Evolutionary conservation across 2,888 invertebrate genomes (phyloP).

Genomic region (Dynastes tityus): DNA sequence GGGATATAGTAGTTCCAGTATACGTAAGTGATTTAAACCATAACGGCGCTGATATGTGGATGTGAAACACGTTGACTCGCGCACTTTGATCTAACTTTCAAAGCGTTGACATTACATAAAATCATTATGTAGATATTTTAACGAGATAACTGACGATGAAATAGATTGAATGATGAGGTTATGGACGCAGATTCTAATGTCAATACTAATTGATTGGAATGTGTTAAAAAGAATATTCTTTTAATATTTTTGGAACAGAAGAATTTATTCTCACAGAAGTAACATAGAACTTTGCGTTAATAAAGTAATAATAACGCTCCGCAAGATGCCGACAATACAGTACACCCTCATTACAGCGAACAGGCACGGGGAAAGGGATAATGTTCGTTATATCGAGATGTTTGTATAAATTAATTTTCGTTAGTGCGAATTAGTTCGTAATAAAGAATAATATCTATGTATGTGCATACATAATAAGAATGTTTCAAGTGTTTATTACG

Average conservation of each 20-base stretch:
- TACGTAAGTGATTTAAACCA: slow-evolving; percentile 34
- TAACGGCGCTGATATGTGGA: slow-evolving; percentile 23
- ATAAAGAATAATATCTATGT: no score
- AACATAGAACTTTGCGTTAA: no score
- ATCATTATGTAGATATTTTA: slow-evolving; percentile 37
- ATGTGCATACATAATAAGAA: no score
- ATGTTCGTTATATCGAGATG: no score
- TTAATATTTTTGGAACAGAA: no score
- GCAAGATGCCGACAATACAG: no score
- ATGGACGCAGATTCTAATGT: slow-evolving; percentile 26
- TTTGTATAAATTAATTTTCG: no score
- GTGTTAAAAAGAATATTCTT: background rate
- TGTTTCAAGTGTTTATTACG: no score
- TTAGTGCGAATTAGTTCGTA: no score
- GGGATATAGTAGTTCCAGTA: slow-evolving; percentile 6
- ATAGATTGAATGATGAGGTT: slow-evolving; percentile 13
- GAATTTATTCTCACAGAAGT: background rate
- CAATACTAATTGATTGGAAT: slow-evolving; percentile 33
- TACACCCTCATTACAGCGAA: no score
- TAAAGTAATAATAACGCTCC: no score
- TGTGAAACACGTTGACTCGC: slow-evolving; percentile 9
- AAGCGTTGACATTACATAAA: slow-evolving; percentile 36
- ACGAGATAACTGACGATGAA: slow-evolving; percentile 31
- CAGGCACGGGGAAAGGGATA: no score
- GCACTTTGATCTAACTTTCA: slow-evolving; percentile 22